These are phyloP conservation scores for Oxyura jamaicensis DNA, from an alignment of 2,113 vertebrate species.

Conservation along the genomic window DNA sequence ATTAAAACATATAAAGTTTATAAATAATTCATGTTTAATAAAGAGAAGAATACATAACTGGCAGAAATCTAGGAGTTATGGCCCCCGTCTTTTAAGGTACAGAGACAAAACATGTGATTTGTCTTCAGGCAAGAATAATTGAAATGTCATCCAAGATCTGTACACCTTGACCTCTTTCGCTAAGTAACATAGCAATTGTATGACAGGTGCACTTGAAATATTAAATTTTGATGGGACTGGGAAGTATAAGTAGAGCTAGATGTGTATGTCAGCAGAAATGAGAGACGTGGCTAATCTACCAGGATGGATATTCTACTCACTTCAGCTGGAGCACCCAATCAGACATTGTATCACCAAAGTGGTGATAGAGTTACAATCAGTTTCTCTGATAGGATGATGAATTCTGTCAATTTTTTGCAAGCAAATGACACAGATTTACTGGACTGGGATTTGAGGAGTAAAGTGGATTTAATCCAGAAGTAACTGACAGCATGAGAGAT, in stretches of 20 bases:
- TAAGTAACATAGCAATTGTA: neutral
- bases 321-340: neutral
- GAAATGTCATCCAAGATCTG: neutral
- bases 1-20: constrained; percentile 19
- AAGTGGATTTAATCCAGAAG: constrained; percentile 45
- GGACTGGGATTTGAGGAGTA: neutral
- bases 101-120: constrained; percentile 2
- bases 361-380: neutral
- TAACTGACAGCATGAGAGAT: constrained; percentile 33
- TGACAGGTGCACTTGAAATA: constrained; percentile 40
- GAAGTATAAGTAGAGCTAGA: neutral
- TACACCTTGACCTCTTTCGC: constrained; percentile 26
- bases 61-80: neutral
- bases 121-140: constrained; percentile 28
- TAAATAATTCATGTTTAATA: constrained; percentile 46
- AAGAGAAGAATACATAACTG: neutral
- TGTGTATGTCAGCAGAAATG: neutral
- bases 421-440: neutral
- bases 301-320: neutral
- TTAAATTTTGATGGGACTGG: constrained; percentile 15
- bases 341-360: neutral
- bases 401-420: constrained; percentile 37
- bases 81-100: neutral
- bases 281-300: neutral
- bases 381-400: neutral